Evolutionary conservation across 2,888 invertebrate genomes (phyloP), one percentile per base, ranked within the genome.

Genomic region (Acanthosoma haemorrhoidale): DNA sequence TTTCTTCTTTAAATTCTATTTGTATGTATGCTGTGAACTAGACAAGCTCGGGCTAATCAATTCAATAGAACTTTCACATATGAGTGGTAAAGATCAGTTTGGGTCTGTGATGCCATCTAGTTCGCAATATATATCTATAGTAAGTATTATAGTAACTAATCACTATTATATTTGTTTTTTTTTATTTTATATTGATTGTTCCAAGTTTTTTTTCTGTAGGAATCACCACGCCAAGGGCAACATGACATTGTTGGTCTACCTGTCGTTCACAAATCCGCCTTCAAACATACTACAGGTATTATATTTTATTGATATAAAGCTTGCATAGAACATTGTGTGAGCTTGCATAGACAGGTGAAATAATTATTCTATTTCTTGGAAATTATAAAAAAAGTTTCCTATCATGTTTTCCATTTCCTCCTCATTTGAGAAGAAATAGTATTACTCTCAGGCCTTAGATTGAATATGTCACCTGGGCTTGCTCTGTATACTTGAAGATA

Each of bases 191-290:
- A n/a, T n/a, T n/a, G n/a, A n/a, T n/a, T n/a, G n/a, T n/a, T n/a
- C n/a, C n/a, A 29, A 21, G n/a, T 21, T 29, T 25, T 32, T 68
- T 29, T 36, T 31, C 8, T n/a, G 3, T 34, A 59, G 39, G 34
- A 63, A 1, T 38, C 39, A n/a, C n/a, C 34, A 25, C 9, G 8
- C 0, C 21, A 60, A 57, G 29, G 64, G 41, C 3, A 61, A 36
- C 36, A 82, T 59, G 92, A 94, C 80, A 84, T 89, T 21, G 86
- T 96, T 16, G 94, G 95, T 0, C 83, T 89, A 70, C 92, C 95
- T 0, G 80, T 92, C 59, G 84, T 89, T 0, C 96, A 96, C 78
- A 80, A 84, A 60, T 90, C 95, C 8, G 94, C 92, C 0, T 84
- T 85, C 58, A 94, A 95, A 78, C 96, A 97, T 81, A 90, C 90